phyloP scores from a whole-genome alignment of 2,888 invertebrate species.

The Tetragonula carbonaria region DNA sequence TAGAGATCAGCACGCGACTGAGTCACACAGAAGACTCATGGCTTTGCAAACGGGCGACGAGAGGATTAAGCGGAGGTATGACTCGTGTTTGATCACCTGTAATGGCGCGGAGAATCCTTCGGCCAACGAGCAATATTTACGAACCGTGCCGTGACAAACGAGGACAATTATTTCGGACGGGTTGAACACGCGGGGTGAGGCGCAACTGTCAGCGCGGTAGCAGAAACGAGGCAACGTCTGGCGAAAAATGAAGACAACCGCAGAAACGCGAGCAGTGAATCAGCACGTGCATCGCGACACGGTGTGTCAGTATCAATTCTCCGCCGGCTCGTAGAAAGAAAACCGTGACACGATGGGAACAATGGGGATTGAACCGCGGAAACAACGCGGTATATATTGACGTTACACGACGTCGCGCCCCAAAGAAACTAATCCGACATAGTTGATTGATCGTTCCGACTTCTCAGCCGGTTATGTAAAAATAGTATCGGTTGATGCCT shows the following conservation, averaged over 20 bases:
- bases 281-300: background rate
- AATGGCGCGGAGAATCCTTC: background rate
- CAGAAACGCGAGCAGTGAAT: background rate
- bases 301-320: background rate
- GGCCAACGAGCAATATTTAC: conserved; percentile 15
- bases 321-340: too few relatives aligned
- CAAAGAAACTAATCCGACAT: background rate
- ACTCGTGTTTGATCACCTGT: conserved; percentile 40
- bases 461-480: too few relatives aligned
- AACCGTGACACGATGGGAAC: background rate
- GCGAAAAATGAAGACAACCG: background rate
- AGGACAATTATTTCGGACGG: conserved; percentile 17
- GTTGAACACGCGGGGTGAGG: background rate
- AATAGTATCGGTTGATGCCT: too few relatives aligned
- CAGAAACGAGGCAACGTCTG: background rate
- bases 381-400: background rate
- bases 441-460: conserved; percentile 4
- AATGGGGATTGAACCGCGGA: background rate
- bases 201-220: background rate
- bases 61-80: conserved; percentile 25
- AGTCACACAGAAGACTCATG: conserved; percentile 18
- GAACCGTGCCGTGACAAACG: conserved; percentile 6
- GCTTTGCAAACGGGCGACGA: conserved; percentile 4
- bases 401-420: background rate
- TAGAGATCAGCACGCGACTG: background rate